Percentiles rank a stretch among this genome's conserved stretches.
Evolutionary conservation across 2,888 invertebrate genomes (phyloP).

Genomic region (Cephalotes varians): DNA sequence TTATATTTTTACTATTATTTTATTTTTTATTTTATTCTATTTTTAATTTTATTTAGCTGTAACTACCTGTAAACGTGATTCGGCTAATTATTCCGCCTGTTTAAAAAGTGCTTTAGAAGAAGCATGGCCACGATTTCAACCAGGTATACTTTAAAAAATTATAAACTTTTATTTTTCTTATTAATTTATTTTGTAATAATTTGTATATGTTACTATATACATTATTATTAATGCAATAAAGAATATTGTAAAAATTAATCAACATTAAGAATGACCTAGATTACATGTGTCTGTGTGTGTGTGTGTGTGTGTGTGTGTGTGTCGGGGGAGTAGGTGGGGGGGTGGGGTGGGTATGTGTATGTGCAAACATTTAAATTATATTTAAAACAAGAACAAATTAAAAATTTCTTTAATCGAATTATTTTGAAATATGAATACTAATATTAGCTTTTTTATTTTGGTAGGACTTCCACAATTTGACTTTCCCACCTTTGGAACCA

Average conservation of each 20-base stretch:
- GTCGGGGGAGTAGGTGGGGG: no score
- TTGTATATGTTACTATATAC: background rate
- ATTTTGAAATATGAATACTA: no score
- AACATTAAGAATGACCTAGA: no score
- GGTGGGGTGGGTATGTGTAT: no score
- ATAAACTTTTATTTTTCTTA: background rate
- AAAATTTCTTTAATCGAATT: no score
- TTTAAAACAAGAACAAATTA: no score
- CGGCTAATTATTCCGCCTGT: no score
- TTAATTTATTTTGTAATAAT: background rate
- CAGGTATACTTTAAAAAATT: conserved; percentile 10
- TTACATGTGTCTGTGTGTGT: no score
- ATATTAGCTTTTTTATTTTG: no score
- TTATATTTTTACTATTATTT: background rate
- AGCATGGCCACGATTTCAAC: background rate
- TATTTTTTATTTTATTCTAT: background rate
- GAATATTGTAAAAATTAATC: background rate
- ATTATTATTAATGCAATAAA: background rate
- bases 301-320: no score
- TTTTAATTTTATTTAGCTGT: background rate
- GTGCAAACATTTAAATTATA: background rate
- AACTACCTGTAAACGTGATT: background rate
- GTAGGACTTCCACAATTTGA: no score
- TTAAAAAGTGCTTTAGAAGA: background rate
- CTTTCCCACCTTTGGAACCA: no score